phyloP scores from a whole-genome alignment of 2,113 vertebrate genomes.

The Cavia aperea region DNA sequence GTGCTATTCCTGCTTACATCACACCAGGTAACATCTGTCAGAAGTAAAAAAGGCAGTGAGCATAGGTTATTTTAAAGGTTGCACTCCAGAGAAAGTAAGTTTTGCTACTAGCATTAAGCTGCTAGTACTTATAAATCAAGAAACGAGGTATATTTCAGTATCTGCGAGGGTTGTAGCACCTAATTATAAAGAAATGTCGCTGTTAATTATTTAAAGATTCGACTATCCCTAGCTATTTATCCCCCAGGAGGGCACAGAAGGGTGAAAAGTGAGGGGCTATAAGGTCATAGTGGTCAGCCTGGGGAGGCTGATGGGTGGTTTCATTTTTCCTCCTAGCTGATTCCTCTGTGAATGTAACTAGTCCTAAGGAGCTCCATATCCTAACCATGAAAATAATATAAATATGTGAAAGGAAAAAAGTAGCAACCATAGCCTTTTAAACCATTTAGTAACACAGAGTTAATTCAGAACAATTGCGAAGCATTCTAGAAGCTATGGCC shows the following conservation, averaged over 20 bases:
- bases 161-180: not conserved
- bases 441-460: not conserved
- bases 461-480: not conserved
- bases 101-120: slow-evolving; percentile 15
- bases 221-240: not conserved
- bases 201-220: not conserved
- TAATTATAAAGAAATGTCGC: not conserved
- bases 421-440: not conserved
- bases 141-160: not conserved
- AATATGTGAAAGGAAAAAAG: not conserved
- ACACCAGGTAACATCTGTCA: not conserved
- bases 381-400: slow-evolving; percentile 1
- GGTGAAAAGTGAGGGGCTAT: rapidly evolving
- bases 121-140: slow-evolving; percentile 4
- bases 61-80: not conserved
- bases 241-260: not conserved
- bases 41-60: not conserved
- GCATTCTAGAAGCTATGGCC: not conserved
- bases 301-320: too few species aligned
- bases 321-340: not conserved
- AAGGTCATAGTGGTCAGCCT: not conserved
- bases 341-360: not conserved
- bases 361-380: not conserved
- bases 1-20: not conserved
- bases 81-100: slow-evolving; percentile 24